phyloP scores from a whole-genome alignment of 2,888 invertebrate genomes.

The Acronicta psi region DNA sequence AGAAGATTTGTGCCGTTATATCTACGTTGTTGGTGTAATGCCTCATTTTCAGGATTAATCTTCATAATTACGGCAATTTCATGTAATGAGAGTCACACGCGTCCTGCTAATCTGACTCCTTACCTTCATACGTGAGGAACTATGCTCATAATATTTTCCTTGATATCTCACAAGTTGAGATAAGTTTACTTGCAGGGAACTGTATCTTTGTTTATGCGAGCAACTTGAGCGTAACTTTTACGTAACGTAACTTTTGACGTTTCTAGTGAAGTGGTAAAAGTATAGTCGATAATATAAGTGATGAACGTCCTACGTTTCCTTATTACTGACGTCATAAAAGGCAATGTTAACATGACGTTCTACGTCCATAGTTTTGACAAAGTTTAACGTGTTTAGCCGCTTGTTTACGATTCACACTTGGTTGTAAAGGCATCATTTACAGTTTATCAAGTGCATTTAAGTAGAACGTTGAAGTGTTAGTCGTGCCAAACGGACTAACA shows the following conservation, averaged over 20 bases:
- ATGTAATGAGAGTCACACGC: constrained; percentile 63
- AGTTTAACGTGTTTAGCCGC: constrained; percentile 12
- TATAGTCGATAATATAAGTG: constrained; percentile 15
- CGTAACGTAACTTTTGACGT: constrained; percentile 40
- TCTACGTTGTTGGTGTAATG: constrained; percentile 59
- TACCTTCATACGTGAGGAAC: constrained; percentile 57
- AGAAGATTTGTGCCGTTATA: constrained; percentile 57
- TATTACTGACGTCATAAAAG: constrained; percentile 11
- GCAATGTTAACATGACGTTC: constrained; percentile 2
- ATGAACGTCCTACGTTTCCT: constrained; percentile 10
- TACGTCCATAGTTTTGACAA: constrained; percentile 11
- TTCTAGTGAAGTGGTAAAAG: constrained; percentile 40
- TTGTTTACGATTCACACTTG: constrained; percentile 24
- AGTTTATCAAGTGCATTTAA: constrained; percentile 15
- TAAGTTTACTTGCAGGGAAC: constrained; percentile 39
- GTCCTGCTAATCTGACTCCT: constrained; percentile 62
- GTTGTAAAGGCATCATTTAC: constrained; percentile 19
- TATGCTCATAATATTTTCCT: constrained; percentile 55
- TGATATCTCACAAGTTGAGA: constrained; percentile 42
- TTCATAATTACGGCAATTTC: constrained; percentile 67
- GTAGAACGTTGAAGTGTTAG: constrained; percentile 10
- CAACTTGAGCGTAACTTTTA: constrained; percentile 38
- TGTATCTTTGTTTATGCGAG: constrained; percentile 50
- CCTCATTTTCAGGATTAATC: constrained; percentile 66
- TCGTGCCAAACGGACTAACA: constrained; percentile 15